Percentiles rank a stretch among this genome's conserved stretches.
Conservation (phyloP, 64 coral and sea anemone species). For the Montipora capricornis region DNA sequence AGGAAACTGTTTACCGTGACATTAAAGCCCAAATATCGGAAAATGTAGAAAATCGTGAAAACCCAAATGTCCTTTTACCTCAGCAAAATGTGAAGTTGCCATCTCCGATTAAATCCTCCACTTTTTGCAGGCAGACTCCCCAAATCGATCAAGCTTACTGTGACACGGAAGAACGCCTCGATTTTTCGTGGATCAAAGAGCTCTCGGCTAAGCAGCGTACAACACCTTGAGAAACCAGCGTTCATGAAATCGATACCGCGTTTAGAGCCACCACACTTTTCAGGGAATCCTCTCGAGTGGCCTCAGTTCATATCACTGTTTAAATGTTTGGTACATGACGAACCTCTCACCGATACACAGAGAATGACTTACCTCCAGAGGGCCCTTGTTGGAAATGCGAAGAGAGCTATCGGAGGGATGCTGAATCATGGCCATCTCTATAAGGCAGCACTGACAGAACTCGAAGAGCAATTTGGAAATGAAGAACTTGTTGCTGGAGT, state of each 20-base stretch:
- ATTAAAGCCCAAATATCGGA: not conserved
- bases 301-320: slow-evolving; percentile 69
- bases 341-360: not conserved
- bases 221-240: not conserved
- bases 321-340: slow-evolving; percentile 69
- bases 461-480: too few relatives aligned
- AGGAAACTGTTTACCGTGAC: slow-evolving; percentile 15
- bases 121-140: not conserved
- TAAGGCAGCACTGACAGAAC: too few relatives aligned
- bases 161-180: slow-evolving; percentile 6
- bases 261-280: slow-evolving; percentile 57
- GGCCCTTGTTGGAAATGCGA: too few relatives aligned
- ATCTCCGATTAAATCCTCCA: not conserved
- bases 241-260: slow-evolving; percentile 48
- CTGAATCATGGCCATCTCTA: too few relatives aligned
- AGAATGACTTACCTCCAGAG: too few relatives aligned
- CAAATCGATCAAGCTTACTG: not conserved
- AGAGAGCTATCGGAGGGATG: too few relatives aligned
- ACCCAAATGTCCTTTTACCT: not conserved
- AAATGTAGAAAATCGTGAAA: not conserved
- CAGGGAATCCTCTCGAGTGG: slow-evolving; percentile 66
- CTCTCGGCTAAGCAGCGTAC: not conserved
- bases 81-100: slow-evolving; percentile 5
- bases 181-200: slow-evolving; percentile 38
- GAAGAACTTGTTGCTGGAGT: too few relatives aligned